A percentile compares a stretch with the other conserved stretches of the same genome.
These are phyloP conservation scores for Platerodrilus igneus DNA, from an alignment of 2,888 invertebrate species.

Conservation along the genomic window DNA sequence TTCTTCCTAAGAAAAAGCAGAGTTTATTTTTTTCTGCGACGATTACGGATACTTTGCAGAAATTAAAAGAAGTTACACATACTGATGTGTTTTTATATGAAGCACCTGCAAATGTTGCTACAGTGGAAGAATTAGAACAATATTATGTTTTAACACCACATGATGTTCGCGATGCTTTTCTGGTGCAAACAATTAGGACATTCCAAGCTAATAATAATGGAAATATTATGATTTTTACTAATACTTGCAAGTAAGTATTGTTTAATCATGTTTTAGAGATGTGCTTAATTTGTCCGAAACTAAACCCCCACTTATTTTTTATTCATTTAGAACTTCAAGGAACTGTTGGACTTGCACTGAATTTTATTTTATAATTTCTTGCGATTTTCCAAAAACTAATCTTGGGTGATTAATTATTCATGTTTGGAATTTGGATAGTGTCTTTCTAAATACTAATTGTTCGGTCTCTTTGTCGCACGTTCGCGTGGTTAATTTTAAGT, in stretches of 20 bases:
- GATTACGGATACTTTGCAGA: slow-evolving; percentile 76
- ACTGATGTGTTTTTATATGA: slow-evolving; percentile 60
- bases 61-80: slow-evolving; percentile 58
- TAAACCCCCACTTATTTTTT: too few species aligned
- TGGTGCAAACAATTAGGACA: slow-evolving; percentile 76
- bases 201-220: slow-evolving; percentile 71
- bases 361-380: too few species aligned
- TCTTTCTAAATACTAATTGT: too few species aligned
- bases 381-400: too few species aligned
- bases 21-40: slow-evolving; percentile 94
- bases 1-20: slow-evolving; percentile 74
- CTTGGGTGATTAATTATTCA: too few species aligned
- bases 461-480: too few species aligned
- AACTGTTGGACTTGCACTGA: too few species aligned
- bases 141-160: slow-evolving; percentile 86
- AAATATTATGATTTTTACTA: slow-evolving; percentile 91
- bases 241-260: slow-evolving; percentile 82
- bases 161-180: slow-evolving; percentile 87
- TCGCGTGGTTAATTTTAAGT: too few species aligned
- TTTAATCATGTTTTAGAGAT: slow-evolving; percentile 3
- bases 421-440: too few species aligned
- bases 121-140: slow-evolving; percentile 87
- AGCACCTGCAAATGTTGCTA: slow-evolving; percentile 68
- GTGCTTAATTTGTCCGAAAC: too few species aligned
- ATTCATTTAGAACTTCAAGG: too few species aligned